These are phyloP conservation scores for Petrocephalus sullivani DNA, from an alignment of 2,797 vertebrate genomes.

Conservation along the genomic window DNA sequence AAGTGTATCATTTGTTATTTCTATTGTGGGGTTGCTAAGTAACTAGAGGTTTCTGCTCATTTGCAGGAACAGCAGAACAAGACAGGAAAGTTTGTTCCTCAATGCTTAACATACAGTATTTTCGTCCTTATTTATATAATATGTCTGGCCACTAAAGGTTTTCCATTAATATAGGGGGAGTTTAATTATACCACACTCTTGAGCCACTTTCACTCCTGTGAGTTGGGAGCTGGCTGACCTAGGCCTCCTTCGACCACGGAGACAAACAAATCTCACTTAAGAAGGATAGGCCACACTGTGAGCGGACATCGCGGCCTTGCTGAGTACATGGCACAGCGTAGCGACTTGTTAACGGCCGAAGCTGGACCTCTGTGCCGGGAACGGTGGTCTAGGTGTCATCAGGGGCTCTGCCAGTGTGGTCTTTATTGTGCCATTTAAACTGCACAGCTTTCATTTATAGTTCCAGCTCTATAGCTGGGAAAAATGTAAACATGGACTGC, in stretches of 20 bases:
- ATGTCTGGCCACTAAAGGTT: constrained; percentile 8
- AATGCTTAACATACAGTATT: not conserved
- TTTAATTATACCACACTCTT: not conserved
- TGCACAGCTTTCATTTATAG: not conserved
- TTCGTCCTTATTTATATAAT: constrained; percentile 2
- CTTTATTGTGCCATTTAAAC: not conserved
- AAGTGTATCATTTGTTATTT: not conserved
- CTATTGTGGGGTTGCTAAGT: not conserved
- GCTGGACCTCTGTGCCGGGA: not conserved
- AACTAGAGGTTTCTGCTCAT: constrained; percentile 11
- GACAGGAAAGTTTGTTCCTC: not conserved
- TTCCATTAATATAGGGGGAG: constrained; percentile 1
- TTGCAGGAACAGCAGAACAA: not conserved
- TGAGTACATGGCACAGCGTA: not conserved
- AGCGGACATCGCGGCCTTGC: not conserved
- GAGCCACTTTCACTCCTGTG: not conserved
- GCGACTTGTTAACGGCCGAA: not conserved
- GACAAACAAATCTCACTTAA: not conserved
- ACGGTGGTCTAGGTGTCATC: not conserved
- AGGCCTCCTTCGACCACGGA: not conserved
- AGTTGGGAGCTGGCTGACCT: not conserved
- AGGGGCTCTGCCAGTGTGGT: not conserved
- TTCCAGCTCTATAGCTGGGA: not conserved
- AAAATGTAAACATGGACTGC: not conserved
- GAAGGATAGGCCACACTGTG: not conserved